phyloP scores from a whole-genome alignment of 2,797 vertebrate species.

The Bothrops alternatus region DNA sequence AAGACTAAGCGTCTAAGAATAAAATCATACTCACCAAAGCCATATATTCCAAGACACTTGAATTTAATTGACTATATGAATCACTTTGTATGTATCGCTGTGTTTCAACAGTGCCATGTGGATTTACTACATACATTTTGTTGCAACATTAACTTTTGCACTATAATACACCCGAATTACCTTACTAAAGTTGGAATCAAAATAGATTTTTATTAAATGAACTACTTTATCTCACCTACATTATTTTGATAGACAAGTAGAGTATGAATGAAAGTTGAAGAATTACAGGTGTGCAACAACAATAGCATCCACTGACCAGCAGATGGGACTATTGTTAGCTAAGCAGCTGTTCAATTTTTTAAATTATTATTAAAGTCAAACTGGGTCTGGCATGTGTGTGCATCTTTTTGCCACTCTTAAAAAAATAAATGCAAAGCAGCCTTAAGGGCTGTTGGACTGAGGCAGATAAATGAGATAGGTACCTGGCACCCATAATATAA shows the following conservation, averaged over 20 bases:
- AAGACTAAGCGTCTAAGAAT: not conserved
- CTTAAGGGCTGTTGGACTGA: not conserved
- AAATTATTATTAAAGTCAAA: not conserved
- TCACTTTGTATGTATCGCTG: not conserved
- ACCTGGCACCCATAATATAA: not conserved
- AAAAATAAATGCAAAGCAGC: not conserved
- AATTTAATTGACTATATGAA: not conserved
- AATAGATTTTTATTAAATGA: constrained; percentile 2
- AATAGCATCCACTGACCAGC: not conserved
- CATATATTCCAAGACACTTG: not conserved
- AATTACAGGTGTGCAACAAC: not conserved
- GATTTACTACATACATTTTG: not conserved
- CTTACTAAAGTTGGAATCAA: not conserved
- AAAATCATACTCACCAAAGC: not conserved
- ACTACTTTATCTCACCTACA: not conserved
- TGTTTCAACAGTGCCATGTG: not conserved
- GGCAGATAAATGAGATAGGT: not conserved
- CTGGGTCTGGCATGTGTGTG: not conserved
- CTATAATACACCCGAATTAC: not conserved
- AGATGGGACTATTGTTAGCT: not conserved
- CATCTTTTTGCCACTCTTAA: not conserved
- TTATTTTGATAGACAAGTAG: not conserved
- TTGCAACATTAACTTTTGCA: not conserved
- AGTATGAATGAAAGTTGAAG: not conserved
- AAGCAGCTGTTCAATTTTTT: not conserved